phyloP scores from a whole-genome alignment of 2,888 invertebrate species.

The Acrobeloides nanus region DNA sequence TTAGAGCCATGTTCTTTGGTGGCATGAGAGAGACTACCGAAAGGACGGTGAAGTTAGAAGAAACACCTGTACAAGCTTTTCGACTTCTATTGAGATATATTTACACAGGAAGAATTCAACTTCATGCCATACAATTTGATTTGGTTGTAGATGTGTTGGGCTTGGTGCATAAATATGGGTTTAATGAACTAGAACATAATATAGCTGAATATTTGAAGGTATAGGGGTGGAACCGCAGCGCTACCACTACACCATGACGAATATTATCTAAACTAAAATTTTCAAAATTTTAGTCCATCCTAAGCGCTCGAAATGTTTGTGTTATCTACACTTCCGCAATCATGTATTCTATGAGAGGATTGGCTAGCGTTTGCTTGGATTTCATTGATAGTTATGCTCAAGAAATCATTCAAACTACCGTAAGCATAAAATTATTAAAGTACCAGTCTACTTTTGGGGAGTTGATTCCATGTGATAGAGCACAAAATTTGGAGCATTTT shows the following conservation, averaged over 20 bases:
- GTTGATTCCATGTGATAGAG: too few relatives aligned
- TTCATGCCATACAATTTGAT: conserved; percentile 61
- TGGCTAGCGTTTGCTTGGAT: conserved; percentile 72
- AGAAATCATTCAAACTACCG: conserved; percentile 74
- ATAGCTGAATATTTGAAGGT: conserved; percentile 81
- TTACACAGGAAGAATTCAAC: conserved; percentile 69
- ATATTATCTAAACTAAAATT: background rate
- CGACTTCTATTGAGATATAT: conserved; percentile 77
- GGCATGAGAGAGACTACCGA: conserved; percentile 65
- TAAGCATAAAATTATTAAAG: conserved; percentile 5
- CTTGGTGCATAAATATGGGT: conserved; percentile 89
- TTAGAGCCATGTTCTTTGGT: conserved; percentile 63
- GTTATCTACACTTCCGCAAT: conserved; percentile 86
- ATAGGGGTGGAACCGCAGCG: background rate
- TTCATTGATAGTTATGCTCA: conserved; percentile 83
- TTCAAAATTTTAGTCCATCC: conserved; percentile 63
- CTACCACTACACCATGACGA: background rate
- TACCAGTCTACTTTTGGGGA: too few relatives aligned
- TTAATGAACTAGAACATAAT: conserved; percentile 78
- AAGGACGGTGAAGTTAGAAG: conserved; percentile 53
- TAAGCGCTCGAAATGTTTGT: conserved; percentile 82
- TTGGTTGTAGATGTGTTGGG: conserved; percentile 65
- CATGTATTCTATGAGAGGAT: conserved; percentile 62
- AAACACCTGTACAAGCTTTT: conserved; percentile 35
- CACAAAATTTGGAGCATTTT: too few relatives aligned